These are phyloP conservation scores for Ciona savignyi DNA, from an alignment of 23 tunicate species.

Conservation along the genomic window DNA sequence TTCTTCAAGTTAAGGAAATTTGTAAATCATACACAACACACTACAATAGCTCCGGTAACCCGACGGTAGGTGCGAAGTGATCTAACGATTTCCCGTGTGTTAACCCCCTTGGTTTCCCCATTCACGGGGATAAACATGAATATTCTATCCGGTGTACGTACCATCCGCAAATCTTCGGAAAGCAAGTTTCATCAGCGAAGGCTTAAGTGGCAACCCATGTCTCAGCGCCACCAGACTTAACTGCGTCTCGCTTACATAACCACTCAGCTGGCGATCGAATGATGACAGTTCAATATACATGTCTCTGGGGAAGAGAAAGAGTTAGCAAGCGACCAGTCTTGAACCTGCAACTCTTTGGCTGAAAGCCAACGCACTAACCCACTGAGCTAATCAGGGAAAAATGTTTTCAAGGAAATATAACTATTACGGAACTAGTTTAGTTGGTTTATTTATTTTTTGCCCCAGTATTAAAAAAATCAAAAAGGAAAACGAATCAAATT, in stretches of 20 bases:
- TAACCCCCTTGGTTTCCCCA: too few species aligned
- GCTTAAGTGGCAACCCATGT: slow-evolving; percentile 57
- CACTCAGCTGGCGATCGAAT: slow-evolving; percentile 68
- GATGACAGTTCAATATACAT: slow-evolving; percentile 76
- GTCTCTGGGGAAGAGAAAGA: slow-evolving; percentile 21
- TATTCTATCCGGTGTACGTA: background rate
- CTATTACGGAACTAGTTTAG: too few species aligned
- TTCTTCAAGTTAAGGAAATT: too few species aligned
- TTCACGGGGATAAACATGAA: background rate
- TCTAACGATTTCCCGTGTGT: background rate
- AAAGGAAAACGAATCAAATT: too few species aligned
- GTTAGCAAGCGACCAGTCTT: background rate
- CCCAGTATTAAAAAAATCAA: too few species aligned
- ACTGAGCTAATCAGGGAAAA: background rate
- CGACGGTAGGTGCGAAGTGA: background rate
- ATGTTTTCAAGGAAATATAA: too few species aligned
- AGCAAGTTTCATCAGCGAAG: slow-evolving; percentile 39
- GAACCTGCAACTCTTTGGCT: too few species aligned
- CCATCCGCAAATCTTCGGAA: slow-evolving; percentile 43
- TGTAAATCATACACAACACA: too few species aligned
- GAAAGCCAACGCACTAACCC: too few species aligned
- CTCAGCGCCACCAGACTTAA: slow-evolving; percentile 48
- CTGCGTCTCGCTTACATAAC: slow-evolving; percentile 62
- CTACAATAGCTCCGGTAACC: too few species aligned
- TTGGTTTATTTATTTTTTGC: too few species aligned